Conservation (phyloP, 35 echinoderm and acorn worm genomes). For the Heliocidaris erythrogramma region DNA sequence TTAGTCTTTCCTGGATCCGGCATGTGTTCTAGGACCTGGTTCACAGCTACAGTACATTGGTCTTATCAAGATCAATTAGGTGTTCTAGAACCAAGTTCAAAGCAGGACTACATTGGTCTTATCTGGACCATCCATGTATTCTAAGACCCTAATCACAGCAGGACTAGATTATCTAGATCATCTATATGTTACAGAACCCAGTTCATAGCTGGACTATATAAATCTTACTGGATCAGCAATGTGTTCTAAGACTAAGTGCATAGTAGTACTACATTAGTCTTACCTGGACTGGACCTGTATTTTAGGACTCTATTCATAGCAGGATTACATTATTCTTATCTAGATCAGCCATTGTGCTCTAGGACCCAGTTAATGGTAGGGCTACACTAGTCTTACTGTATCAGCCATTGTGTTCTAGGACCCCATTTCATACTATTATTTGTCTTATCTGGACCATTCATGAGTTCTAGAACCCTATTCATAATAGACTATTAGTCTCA, state of each 20-base stretch:
- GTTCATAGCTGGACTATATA: no score
- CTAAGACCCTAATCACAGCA: no score
- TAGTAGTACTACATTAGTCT: background rate
- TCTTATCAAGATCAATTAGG: background rate
- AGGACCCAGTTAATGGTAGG: background rate
- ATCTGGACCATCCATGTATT: no score
- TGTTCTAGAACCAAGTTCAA: background rate
- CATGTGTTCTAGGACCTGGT: background rate
- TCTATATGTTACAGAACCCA: no score
- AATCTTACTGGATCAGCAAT: background rate
- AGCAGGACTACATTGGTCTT: background rate
- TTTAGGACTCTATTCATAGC: background rate
- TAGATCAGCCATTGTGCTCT: no score
- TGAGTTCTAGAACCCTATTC: background rate
- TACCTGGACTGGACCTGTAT: background rate
- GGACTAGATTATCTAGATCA: no score
- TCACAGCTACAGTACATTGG: background rate
- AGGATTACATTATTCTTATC: background rate
- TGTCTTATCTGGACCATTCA: background rate
- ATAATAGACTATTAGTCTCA: constrained; percentile 31
- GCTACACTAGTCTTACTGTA: background rate
- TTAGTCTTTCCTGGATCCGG: background rate
- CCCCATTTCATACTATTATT: no score
- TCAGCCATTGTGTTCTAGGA: no score
- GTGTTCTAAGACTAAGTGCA: background rate